These are phyloP conservation scores for Listronotus bonariensis DNA, from an alignment of 1,140 invertebrate genomes.

Conservation along the genomic window DNA sequence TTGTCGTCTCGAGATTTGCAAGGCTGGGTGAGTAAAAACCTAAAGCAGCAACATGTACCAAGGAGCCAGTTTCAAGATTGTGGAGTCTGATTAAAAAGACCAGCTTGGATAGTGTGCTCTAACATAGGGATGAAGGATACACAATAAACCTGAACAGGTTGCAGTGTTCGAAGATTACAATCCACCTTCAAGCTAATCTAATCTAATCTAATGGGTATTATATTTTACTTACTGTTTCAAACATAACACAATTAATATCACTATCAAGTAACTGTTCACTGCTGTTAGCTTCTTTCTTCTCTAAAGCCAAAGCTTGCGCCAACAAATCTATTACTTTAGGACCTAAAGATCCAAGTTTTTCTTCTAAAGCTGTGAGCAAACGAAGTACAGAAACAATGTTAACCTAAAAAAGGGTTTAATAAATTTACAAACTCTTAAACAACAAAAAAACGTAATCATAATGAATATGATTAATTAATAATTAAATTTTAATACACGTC, in stretches of 20 bases:
- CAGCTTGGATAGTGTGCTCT: too few species aligned
- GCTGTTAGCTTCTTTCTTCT: conserved; percentile 74
- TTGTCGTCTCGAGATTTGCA: too few species aligned
- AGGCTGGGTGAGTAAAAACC: too few species aligned
- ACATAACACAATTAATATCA: conserved; percentile 71
- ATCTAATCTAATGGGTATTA: too few species aligned
- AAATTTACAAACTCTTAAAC: neutral
- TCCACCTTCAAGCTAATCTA: too few species aligned
- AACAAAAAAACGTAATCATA: neutral
- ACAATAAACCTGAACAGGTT: too few species aligned
- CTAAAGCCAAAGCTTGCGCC: conserved; percentile 73
- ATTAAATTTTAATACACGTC: neutral
- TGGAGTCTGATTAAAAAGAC: too few species aligned
- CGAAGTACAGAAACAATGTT: conserved; percentile 73
- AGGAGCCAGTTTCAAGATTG: too few species aligned
- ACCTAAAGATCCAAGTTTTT: conserved; percentile 77
- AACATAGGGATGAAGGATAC: too few species aligned
- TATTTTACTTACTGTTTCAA: conserved; percentile 66
- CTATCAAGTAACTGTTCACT: conserved; percentile 73
- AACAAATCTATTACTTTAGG: conserved; percentile 76
- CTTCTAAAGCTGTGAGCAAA: conserved; percentile 77
- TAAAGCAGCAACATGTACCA: too few species aligned
- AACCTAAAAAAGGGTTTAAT: conserved; percentile 47
- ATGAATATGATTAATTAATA: neutral
- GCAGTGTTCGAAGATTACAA: too few species aligned